Conservation (phyloP, 1,140 invertebrate species). For the Cyrtorhinus lividipennis region DNA sequence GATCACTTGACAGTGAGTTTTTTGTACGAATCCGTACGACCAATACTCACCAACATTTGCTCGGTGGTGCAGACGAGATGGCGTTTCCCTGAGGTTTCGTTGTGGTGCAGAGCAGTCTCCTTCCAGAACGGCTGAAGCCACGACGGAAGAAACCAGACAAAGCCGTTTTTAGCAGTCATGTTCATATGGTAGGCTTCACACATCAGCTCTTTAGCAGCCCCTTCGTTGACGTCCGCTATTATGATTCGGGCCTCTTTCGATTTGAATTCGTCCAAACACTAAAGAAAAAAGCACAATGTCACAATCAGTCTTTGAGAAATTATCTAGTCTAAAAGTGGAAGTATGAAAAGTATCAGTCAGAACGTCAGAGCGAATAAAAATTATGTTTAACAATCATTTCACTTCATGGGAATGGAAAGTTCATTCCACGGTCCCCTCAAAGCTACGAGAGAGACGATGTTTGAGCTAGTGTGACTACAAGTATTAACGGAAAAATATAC, state of each 20-base stretch:
- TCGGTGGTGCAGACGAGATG: no score
- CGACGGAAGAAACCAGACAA: slow-evolving; percentile 67
- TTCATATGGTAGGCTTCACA: slow-evolving; percentile 57
- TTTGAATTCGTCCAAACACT: slow-evolving; percentile 57
- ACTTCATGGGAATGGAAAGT: no score
- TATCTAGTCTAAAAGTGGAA: background rate
- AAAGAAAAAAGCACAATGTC: slow-evolving; percentile 24
- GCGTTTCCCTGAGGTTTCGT: no score
- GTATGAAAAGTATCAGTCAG: background rate
- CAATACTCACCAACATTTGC: no score
- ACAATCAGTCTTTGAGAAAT: slow-evolving; percentile 11
- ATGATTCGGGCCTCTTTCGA: slow-evolving; percentile 51
- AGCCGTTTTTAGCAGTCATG: slow-evolving; percentile 47
- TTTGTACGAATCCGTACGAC: no score
- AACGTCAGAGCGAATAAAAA: background rate
- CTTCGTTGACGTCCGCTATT: slow-evolving; percentile 61
- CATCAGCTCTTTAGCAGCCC: slow-evolving; percentile 49
- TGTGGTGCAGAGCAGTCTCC: no score
- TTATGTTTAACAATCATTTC: no score
- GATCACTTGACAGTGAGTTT: no score
- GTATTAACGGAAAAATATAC: no score
- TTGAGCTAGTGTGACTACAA: no score
- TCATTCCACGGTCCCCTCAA: background rate
- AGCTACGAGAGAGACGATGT: no score
- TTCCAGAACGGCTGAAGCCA: slow-evolving; percentile 54